phyloP scores from a whole-genome alignment of 2,797 vertebrate genomes.

The Clarias platycephalus region DNA sequence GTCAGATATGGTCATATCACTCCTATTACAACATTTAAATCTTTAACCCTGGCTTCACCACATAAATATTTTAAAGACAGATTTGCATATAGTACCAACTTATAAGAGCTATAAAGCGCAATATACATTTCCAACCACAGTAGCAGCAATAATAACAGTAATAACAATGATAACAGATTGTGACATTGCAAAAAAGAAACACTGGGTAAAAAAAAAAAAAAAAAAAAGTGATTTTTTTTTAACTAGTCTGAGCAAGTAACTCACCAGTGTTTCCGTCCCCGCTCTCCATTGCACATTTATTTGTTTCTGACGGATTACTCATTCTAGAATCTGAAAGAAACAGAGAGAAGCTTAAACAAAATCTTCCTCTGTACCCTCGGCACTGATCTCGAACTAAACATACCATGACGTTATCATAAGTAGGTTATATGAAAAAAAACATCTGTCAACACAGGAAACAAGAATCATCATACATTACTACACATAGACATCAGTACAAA shows the following conservation, averaged over 20 bases:
- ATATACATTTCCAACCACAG: background rate
- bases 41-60: background rate
- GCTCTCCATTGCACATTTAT: conserved; percentile 94
- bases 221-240: conserved; percentile 4
- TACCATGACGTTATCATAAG: background rate
- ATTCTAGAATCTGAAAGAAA: conserved; percentile 94
- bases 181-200: background rate
- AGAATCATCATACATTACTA: background rate
- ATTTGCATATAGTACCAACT: background rate
- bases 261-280: conserved; percentile 90
- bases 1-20: conserved; percentile 1
- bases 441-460: background rate
- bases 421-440: background rate
- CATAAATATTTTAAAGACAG: background rate
- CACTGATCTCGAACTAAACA: background rate
- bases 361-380: background rate
- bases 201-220: no score
- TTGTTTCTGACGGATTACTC: conserved; percentile 95
- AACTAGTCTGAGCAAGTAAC: conserved; percentile 54
- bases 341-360: conserved; percentile 61
- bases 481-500: background rate
- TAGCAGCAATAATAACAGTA: background rate
- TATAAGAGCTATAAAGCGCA: background rate
- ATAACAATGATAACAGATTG: background rate
- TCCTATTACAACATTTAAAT: background rate